Conservation (phyloP, 2,888 invertebrate species). For the Dicranocentrus wangi region DNA sequence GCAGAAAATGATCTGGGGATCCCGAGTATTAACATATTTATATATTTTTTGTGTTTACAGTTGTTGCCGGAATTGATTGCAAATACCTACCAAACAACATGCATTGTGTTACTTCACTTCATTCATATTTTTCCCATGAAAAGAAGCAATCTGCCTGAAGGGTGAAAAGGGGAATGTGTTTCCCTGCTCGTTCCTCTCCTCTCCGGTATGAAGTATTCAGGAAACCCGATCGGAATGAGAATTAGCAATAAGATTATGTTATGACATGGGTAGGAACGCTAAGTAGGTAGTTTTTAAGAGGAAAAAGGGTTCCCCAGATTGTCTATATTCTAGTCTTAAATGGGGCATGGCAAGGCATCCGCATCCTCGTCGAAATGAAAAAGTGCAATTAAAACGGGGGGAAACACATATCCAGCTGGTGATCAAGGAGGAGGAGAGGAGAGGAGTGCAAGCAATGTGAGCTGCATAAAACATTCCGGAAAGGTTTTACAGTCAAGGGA, state of each 20-base stretch:
- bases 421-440: too few relatives aligned
- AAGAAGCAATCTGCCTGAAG: background rate
- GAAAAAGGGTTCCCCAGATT: background rate
- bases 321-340: background rate
- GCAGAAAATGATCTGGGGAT: too few relatives aligned
- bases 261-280: background rate
- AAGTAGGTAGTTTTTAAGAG: background rate
- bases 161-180: constrained; percentile 18
- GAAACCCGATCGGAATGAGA: constrained; percentile 15
- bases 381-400: constrained; percentile 13
- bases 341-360: too few relatives aligned
- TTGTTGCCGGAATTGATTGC: too few relatives aligned
- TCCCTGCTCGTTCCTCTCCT: too few relatives aligned
- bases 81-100: too few relatives aligned
- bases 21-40: too few relatives aligned
- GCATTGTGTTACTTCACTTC: too few relatives aligned
- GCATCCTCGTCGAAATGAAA: constrained; percentile 10
- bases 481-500: background rate
- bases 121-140: too few relatives aligned
- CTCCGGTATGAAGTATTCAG: background rate
- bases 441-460: constrained; percentile 5
- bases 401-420: background rate
- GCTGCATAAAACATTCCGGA: constrained; percentile 21
- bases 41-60: too few relatives aligned
- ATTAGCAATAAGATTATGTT: constrained; percentile 25